Conservation (phyloP, 2,888 invertebrate species). For the Euspilapteryx auroguttella region DNA sequence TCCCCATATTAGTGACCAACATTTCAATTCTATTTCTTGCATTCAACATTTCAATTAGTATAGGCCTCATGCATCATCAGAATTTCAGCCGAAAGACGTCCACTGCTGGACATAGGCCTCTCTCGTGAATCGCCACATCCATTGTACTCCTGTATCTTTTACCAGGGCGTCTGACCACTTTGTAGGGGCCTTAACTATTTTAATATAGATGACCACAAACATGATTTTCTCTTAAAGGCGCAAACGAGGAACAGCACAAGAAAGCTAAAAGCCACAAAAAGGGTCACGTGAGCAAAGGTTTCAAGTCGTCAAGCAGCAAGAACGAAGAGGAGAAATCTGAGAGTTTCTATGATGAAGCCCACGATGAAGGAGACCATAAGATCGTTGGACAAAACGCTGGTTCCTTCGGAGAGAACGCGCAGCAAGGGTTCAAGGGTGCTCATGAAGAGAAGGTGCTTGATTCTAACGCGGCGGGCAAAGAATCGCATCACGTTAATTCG, state of each 20-base stretch:
- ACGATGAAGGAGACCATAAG: constrained; percentile 64
- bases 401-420: constrained; percentile 59
- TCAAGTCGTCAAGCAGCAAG: constrained; percentile 66
- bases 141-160: too few species aligned
- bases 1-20: too few species aligned
- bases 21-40: too few species aligned
- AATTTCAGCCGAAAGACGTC: too few species aligned
- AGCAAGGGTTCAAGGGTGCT: constrained; percentile 61
- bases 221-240: too few species aligned
- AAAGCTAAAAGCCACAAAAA: constrained; percentile 64
- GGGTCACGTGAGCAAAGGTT: constrained; percentile 68
- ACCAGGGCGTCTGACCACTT: too few species aligned
- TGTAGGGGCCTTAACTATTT: too few species aligned
- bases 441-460: constrained; percentile 62
- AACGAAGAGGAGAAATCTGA: constrained; percentile 68
- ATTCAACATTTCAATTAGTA: too few species aligned
- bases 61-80: too few species aligned
- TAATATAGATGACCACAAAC: too few species aligned
- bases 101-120: too few species aligned
- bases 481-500: constrained; percentile 59
- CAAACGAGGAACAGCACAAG: constrained; percentile 57
- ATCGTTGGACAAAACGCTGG: constrained; percentile 59
- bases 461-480: constrained; percentile 58
- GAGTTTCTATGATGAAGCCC: constrained; percentile 66
- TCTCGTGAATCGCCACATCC: too few species aligned